A percentile compares a stretch with the other conserved stretches of the same genome.
Evolutionary conservation across 92 coral and sea anemone species (phyloP).

Genomic region (Epizoanthus rinbou): DNA sequence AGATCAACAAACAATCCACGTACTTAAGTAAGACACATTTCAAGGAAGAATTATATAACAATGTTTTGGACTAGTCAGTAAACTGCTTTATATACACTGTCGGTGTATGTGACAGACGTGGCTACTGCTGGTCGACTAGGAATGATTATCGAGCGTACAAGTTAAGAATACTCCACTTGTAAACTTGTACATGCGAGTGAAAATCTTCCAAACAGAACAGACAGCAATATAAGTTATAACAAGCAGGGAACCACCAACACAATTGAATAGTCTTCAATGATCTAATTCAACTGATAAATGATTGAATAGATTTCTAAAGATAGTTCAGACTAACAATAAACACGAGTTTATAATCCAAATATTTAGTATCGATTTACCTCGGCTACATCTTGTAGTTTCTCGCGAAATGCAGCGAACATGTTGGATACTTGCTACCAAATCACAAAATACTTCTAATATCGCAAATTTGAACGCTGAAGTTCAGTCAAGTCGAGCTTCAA

Average conservation of each 20-base stretch:
- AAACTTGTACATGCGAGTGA: neutral
- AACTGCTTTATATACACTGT: too few relatives aligned
- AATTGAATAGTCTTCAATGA: neutral
- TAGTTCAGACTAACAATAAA: neutral
- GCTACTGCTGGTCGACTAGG: too few relatives aligned
- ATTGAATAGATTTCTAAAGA: too few relatives aligned
- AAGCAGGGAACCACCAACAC: neutral
- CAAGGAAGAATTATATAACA: too few relatives aligned
- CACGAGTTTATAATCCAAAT: neutral
- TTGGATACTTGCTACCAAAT: neutral
- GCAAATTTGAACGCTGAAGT: neutral
- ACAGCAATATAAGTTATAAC: too few relatives aligned
- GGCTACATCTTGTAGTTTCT: slow-evolving; percentile 29
- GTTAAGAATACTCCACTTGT: neutral
- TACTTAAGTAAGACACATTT: neutral
- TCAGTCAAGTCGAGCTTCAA: neutral
- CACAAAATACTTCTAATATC: neutral
- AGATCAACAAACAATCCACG: neutral
- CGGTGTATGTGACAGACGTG: too few relatives aligned
- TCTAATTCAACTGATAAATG: neutral
- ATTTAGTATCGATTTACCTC: slow-evolving; percentile 12
- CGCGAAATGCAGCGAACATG: slow-evolving; percentile 37
- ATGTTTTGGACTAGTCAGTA: too few relatives aligned
- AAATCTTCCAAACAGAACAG: neutral
- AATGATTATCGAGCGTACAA: neutral